Evolutionary conservation across 2,113 vertebrate genomes (phyloP).

Genomic region (Neodon shergylaensis): DNA sequence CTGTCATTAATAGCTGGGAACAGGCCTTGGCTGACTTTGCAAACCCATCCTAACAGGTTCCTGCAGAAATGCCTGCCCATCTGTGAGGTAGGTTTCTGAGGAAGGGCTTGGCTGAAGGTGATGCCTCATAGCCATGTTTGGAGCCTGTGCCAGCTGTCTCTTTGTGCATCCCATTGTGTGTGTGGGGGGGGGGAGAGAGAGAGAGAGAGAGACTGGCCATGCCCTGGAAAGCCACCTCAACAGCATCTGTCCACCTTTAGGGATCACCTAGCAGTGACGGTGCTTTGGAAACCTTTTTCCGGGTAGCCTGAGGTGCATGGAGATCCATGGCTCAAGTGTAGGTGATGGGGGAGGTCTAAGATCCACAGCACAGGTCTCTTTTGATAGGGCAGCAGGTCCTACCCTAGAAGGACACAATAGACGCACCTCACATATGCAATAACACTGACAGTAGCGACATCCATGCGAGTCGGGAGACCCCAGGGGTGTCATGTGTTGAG

Average conservation of each 20-base stretch:
- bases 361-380: background rate
- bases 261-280: background rate
- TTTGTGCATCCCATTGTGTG: background rate
- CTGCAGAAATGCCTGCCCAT: constrained; percentile 20
- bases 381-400: background rate
- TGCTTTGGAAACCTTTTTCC: background rate
- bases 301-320: background rate
- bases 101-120: background rate
- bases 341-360: background rate
- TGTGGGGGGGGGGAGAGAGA: background rate
- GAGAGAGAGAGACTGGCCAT: no score
- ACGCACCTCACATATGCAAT: background rate
- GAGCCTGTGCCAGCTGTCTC: background rate
- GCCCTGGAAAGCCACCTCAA: background rate
- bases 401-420: background rate
- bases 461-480: background rate
- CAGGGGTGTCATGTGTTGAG: background rate
- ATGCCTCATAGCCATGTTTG: background rate
- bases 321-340: background rate
- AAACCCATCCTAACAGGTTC: background rate
- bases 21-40: background rate
- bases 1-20: background rate
- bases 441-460: background rate
- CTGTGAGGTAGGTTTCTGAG: constrained; percentile 72
- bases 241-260: background rate